Conservation (phyloP, 2,888 invertebrate genomes). For the Mayetiola destructor region DNA sequence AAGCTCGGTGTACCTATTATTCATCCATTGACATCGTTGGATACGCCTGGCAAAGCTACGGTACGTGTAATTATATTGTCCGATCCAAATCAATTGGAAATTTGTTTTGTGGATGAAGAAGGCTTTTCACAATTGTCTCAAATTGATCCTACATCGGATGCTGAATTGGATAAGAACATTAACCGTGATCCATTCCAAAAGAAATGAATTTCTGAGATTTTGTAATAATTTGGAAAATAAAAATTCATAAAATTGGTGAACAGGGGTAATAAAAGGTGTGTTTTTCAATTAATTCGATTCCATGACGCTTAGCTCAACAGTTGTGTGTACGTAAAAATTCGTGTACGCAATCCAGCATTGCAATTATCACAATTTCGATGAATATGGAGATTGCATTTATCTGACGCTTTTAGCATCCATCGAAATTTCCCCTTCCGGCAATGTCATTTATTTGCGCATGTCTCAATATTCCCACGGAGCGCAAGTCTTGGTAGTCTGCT, state of each 20-base stretch:
- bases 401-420: background rate
- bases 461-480: background rate
- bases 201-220: background rate
- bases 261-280: background rate
- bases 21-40: conserved; percentile 79
- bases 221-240: background rate
- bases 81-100: conserved; percentile 95
- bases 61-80: conserved; percentile 91
- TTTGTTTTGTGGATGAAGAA: conserved; percentile 96
- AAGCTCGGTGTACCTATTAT: conserved; percentile 59
- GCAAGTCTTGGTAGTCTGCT: background rate
- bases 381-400: too few species aligned
- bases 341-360: too few species aligned
- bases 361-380: too few species aligned
- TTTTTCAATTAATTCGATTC: background rate
- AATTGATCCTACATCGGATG: conserved; percentile 69
- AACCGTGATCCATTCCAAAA: conserved; percentile 34
- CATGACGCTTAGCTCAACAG: background rate
- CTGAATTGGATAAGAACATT: conserved; percentile 63
- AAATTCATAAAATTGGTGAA: background rate
- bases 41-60: conserved; percentile 94
- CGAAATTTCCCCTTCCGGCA: background rate
- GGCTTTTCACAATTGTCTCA: conserved; percentile 77
- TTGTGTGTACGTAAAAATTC: background rate
- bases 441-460: background rate